These are phyloP conservation scores for Cordylochernes scorpioides DNA, from an alignment of 2,888 invertebrate genomes.

Conservation along the genomic window DNA sequence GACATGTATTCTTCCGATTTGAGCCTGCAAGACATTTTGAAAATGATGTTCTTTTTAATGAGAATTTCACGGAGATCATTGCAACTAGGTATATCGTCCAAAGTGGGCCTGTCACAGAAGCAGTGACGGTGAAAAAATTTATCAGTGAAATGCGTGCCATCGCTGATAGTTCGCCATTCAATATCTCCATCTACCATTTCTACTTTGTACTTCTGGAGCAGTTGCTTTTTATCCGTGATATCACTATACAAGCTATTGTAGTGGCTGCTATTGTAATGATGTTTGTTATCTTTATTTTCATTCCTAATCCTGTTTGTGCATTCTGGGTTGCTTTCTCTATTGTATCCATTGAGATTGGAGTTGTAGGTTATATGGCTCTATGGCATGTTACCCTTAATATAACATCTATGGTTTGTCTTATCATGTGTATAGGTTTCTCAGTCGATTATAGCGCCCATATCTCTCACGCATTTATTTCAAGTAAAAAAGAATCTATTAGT, in stretches of 20 bases:
- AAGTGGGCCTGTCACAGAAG: slow-evolving; percentile 60
- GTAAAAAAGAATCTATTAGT: slow-evolving; percentile 44
- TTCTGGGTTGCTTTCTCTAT: too few relatives aligned
- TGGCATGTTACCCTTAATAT: slow-evolving; percentile 82
- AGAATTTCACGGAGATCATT: slow-evolving; percentile 39
- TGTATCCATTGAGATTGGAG: slow-evolving; percentile 73
- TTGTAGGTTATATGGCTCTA: slow-evolving; percentile 79
- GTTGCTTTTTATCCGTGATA: slow-evolving; percentile 61
- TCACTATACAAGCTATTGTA: slow-evolving; percentile 59
- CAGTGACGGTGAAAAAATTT: slow-evolving; percentile 72
- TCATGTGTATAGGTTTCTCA: slow-evolving; percentile 87
- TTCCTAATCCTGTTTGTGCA: slow-evolving; percentile 65
- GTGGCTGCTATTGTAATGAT: slow-evolving; percentile 77
- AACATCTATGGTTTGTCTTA: slow-evolving; percentile 83
- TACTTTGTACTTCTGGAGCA: slow-evolving; percentile 83
- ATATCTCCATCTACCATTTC: slow-evolving; percentile 74
- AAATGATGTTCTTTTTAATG: slow-evolving; percentile 53
- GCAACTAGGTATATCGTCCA: slow-evolving; percentile 63
- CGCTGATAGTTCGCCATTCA: slow-evolving; percentile 43
- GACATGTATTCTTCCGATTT: slow-evolving; percentile 29
- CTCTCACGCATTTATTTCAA: slow-evolving; percentile 78
- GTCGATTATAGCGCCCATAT: slow-evolving; percentile 87
- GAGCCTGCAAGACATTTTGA: slow-evolving; percentile 31
- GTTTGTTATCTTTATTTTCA: slow-evolving; percentile 70
- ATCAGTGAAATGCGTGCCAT: slow-evolving; percentile 49